Conservation (phyloP, 2,888 invertebrate species). For the Bellardia bayeri region DNA sequence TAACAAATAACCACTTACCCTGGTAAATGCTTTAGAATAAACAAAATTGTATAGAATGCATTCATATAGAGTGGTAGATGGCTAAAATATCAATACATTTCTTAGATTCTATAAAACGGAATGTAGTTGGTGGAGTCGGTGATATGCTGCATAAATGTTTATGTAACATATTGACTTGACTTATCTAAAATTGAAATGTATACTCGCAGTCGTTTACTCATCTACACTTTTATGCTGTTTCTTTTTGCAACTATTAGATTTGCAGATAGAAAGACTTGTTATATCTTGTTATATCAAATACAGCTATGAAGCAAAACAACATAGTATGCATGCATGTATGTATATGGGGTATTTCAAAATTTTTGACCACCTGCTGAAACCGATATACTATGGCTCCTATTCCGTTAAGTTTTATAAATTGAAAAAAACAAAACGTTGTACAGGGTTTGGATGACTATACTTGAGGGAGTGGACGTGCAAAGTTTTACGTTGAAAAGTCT, state of each 20-base stretch:
- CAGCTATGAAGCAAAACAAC: no score
- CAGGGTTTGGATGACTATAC: no score
- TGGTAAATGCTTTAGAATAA: neutral
- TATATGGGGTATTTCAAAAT: no score
- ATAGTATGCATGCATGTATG: no score
- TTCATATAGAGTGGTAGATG: neutral
- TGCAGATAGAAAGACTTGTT: neutral
- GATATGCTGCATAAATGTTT: conserved; percentile 37
- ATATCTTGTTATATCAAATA: neutral
- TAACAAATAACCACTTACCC: neutral
- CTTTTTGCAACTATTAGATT: conserved; percentile 3
- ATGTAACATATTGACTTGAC: conserved; percentile 46
- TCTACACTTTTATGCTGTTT: neutral
- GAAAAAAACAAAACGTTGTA: no score
- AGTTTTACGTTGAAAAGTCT: no score
- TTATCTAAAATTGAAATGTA: conserved; percentile 59
- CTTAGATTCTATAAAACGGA: neutral
- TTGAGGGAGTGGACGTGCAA: no score
- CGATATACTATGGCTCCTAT: no score
- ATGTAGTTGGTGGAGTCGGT: neutral
- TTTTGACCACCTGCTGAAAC: no score
- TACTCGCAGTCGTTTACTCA: neutral
- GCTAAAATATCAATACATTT: conserved; percentile 34
- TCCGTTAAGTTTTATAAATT: no score
- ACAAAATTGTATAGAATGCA: conserved; percentile 17